Evolutionary conservation across 2,888 invertebrate genomes (phyloP).

Genomic region (Camptogramma bilineatum): DNA sequence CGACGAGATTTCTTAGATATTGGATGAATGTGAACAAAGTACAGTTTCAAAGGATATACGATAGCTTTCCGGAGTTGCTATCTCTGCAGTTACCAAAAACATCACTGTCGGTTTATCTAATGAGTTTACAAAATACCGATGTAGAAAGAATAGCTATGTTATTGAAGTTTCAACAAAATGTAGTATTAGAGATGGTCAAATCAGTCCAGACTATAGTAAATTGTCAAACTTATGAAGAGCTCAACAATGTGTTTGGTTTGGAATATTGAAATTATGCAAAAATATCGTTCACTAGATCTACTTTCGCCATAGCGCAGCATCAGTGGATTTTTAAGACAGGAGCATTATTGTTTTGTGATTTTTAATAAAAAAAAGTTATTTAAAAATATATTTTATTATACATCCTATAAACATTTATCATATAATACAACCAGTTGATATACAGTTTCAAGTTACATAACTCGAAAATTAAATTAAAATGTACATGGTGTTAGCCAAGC

Average conservation of each 20-base stretch:
- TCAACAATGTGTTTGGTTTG: constrained; percentile 13
- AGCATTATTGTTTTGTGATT: no score
- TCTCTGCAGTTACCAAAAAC: constrained; percentile 13
- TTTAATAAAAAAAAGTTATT: no score
- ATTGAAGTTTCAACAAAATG: not conserved
- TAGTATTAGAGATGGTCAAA: not conserved
- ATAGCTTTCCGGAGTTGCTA: constrained; percentile 7
- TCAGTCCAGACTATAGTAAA: constrained; percentile 5
- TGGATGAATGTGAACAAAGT: constrained; percentile 29
- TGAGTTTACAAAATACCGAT: constrained; percentile 26
- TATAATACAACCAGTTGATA: no score
- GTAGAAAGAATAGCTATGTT: constrained; percentile 13
- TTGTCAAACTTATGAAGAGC: constrained; percentile 8
- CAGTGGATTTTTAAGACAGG: no score
- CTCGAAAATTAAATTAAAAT: no score
- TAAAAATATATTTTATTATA: no score
- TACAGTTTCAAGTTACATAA: no score
- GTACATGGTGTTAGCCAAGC: no score
- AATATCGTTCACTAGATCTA: no score
- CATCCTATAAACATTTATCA: no score
- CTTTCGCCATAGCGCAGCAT: no score
- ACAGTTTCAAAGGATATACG: constrained; percentile 18
- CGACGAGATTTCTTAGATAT: constrained; percentile 20
- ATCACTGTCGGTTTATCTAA: constrained; percentile 17
- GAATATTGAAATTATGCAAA: constrained; percentile 20